Evolutionary conservation across 1,140 invertebrate genomes (phyloP), one percentile per base, ranked within the genome.

Genomic region (Schmidtea mediterranea): DNA sequence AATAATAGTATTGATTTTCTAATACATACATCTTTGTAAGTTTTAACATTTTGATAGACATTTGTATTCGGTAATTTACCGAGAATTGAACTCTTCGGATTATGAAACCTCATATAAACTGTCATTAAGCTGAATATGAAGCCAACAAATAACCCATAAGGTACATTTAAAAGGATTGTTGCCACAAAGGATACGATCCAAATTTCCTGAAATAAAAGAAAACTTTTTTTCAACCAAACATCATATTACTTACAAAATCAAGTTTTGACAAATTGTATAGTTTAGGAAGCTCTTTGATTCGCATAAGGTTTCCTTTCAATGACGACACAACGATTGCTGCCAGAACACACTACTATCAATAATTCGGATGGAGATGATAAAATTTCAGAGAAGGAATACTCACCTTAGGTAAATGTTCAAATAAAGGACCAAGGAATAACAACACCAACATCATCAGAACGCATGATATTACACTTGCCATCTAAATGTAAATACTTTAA

Each of bases 321-420:
- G 61, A 53, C 2, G 59, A 58, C 16, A 61, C 55, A 36, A 66
- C 62, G 15, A 66, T 62, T 2, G 59, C 54, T 5, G 58, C 60
- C 5, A 66, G 52, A 12, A 62, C 56, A 6, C 57, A 52, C 26
- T 32, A 32, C 16, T n/a, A 36, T 18, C n/a, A 32, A n/a, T n/a
- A n/a, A n/a, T n/a, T n/a, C n/a, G n/a, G n/a, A n/a, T 48, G 16
- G 12, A 48, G 40, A 5, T 38, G 23, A 36, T 16, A 16, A 13
- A 6, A 32, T 32, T 32, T 6, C 3, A 32, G 3, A 6, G 10
- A 32, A 10, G n/a, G n/a, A 8, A 47, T 37, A 8, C 12, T 43
- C 16, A 15, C 32, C 2, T 15, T 45, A 32, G 43, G 54, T 50
- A 12, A 51, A 55, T 49, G 49, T 51, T 19, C 56, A 53, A 16